phyloP scores from a whole-genome alignment of 2,888 invertebrate genomes.

The Drosophila pseudotalamancana region DNA sequence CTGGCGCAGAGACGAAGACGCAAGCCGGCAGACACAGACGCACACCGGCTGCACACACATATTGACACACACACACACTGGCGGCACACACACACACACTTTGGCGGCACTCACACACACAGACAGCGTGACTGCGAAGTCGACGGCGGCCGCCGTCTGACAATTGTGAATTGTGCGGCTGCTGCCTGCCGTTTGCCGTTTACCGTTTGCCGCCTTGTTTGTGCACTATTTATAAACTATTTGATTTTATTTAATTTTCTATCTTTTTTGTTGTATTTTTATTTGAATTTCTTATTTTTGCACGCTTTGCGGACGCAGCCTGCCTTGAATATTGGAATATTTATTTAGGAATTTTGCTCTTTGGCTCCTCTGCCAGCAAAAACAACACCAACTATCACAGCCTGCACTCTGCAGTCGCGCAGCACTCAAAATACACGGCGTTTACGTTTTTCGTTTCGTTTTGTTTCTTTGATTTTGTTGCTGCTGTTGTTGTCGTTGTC shows the following conservation, averaged over 20 bases:
- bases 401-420: conserved; percentile 30
- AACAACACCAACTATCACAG: conserved; percentile 13
- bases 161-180: conserved; percentile 65
- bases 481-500: conserved; percentile 14
- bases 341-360: conserved; percentile 64
- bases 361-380: conserved; percentile 33
- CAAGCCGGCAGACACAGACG: conserved; percentile 19
- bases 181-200: too few relatives aligned
- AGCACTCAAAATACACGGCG: conserved; percentile 52
- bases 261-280: conserved; percentile 3
- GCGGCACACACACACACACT: conserved; percentile 9
- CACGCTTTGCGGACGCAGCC: conserved; percentile 46
- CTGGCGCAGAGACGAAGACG: conserved; percentile 5
- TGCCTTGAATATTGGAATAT: conserved; percentile 56
- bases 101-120: conserved; percentile 17
- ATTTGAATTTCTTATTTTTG: conserved; percentile 35
- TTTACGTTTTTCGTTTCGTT: conserved; percentile 52
- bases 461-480: conserved; percentile 39
- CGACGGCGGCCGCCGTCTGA: conserved; percentile 57
- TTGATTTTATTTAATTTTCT: conserved; percentile 23
- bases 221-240: conserved; percentile 78
- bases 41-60: conserved; percentile 48
- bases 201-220: conserved; percentile 54
- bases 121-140: conserved; percentile 32
- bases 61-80: conserved; percentile 21